These are phyloP conservation scores for Atherinosoma microstoma DNA, from an alignment of 2,797 vertebrate species.

Conservation along the genomic window DNA sequence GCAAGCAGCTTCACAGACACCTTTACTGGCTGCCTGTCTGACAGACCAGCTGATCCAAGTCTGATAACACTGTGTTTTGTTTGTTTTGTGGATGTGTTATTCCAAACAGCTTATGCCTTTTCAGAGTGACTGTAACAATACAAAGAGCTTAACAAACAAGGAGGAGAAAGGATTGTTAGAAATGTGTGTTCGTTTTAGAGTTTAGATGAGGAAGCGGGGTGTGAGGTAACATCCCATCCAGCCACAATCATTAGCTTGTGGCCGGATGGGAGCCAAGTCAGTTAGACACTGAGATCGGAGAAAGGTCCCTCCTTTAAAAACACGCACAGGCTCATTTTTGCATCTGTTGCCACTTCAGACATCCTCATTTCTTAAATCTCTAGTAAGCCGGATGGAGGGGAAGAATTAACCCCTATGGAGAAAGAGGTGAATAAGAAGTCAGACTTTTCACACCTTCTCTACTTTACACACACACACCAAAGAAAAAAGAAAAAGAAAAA, in stretches of 20 bases:
- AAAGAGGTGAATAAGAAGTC: conserved; percentile 77
- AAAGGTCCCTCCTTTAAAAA: conserved; percentile 8
- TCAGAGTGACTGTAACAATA: conserved; percentile 25
- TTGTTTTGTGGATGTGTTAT: conserved; percentile 53
- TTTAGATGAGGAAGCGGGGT: neutral
- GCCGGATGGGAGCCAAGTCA: conserved; percentile 6
- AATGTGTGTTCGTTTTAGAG: conserved; percentile 5
- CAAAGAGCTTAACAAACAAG: conserved; percentile 2
- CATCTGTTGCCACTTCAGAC: conserved; percentile 61
- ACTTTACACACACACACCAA: conserved; percentile 28
- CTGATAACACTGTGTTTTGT: conserved; percentile 58
- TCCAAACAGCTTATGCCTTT: conserved; percentile 50
- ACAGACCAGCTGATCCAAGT: conserved; percentile 44
- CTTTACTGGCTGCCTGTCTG: conserved; percentile 18
- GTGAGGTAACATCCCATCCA: neutral
- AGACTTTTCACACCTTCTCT: conserved; percentile 76
- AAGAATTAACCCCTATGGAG: conserved; percentile 75
- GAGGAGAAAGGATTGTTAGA: conserved; percentile 1
- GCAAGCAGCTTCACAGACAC: conserved; percentile 31
- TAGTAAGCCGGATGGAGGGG: conserved; percentile 69
- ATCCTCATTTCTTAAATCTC: conserved; percentile 44
- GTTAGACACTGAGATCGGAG: conserved; percentile 16
- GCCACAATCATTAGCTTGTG: conserved; percentile 14
- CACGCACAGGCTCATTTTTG: conserved; percentile 42
- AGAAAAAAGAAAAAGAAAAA: neutral